Percentiles rank a stretch among this genome's conserved stretches.
phyloP scores from a whole-genome alignment of 2,888 invertebrate genomes.

The Zaprionus lineosus region DNA sequence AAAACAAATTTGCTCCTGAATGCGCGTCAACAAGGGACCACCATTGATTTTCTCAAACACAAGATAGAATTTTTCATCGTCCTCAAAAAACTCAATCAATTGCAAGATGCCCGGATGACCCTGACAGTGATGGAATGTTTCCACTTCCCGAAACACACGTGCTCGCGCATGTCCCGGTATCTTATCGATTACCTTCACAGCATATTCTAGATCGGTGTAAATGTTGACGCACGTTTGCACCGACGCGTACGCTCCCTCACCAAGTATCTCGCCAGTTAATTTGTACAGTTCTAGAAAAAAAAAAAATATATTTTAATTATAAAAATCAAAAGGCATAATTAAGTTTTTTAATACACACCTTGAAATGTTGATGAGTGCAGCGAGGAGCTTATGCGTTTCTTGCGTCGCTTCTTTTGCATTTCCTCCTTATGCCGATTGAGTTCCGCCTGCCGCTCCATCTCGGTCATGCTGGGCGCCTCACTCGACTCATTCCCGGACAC shows the following conservation, averaged over 20 bases:
- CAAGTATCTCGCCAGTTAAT: conserved; percentile 96
- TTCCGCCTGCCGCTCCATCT: conserved; percentile 84
- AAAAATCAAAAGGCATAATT: too few relatives aligned
- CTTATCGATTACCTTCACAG: conserved; percentile 98
- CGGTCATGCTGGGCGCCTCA: conserved; percentile 82
- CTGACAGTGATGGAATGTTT: conserved; percentile 99
- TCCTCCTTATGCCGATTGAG: conserved; percentile 92
- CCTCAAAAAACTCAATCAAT: conserved; percentile 98
- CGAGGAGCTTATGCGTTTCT: conserved; percentile 94
- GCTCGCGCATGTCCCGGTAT: conserved; percentile 96
- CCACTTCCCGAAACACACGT: conserved; percentile 97
- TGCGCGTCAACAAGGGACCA: conserved; percentile 95
- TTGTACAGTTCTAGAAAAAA: conserved; percentile 93
- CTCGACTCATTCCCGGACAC: conserved; percentile 83
- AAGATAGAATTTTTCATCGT: conserved; percentile 97
- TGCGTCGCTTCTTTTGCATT: conserved; percentile 92
- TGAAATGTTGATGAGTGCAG: conserved; percentile 95
- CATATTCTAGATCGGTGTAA: conserved; percentile 96
- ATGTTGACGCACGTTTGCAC: conserved; percentile 96
- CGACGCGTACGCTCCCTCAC: conserved; percentile 98
- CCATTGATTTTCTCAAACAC: conserved; percentile 99
- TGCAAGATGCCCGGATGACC: conserved; percentile 99
- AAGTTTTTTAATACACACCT: conserved; percentile 86
- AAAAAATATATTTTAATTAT: not conserved
- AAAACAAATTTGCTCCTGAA: conserved; percentile 96